Percentiles rank a stretch among this genome's conserved stretches.
Evolutionary conservation across 2,797 vertebrate genomes (phyloP).

Genomic region (Gorsachius magnificus): DNA sequence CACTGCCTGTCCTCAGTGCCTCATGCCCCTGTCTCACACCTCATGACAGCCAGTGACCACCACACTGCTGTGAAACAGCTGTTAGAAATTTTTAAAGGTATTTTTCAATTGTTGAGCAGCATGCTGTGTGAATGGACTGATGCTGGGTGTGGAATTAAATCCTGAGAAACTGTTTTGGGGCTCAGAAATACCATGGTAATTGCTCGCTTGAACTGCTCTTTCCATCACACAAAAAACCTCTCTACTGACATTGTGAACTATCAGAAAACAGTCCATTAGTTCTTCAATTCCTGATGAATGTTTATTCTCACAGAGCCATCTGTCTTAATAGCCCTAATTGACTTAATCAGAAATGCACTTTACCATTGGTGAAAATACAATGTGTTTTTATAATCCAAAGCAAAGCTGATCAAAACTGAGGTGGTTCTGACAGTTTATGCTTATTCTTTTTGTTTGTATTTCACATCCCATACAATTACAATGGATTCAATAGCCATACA

Average conservation of each 20-base stretch:
- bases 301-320: constrained; percentile 44
- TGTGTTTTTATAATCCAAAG: neutral
- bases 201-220: neutral
- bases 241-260: constrained; percentile 12
- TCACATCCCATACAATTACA: neutral
- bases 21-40: neutral
- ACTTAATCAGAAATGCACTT: constrained; percentile 30
- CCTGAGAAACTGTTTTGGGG: neutral
- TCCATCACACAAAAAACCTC: neutral
- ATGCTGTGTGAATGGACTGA: neutral
- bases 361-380: neutral
- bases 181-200: neutral
- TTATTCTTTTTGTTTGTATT: neutral
- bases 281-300: constrained; percentile 22
- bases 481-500: neutral
- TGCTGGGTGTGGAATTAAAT: neutral
- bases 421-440: neutral
- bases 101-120: neutral
- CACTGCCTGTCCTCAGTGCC: neutral
- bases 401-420: neutral
- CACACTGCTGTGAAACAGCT: neutral
- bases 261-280: constrained; percentile 39
- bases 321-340: constrained; percentile 51
- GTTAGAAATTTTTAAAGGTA: neutral
- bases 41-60: neutral